Evolutionary conservation across 2,888 invertebrate species (phyloP).

Genomic region (Cotesia congregata): DNA sequence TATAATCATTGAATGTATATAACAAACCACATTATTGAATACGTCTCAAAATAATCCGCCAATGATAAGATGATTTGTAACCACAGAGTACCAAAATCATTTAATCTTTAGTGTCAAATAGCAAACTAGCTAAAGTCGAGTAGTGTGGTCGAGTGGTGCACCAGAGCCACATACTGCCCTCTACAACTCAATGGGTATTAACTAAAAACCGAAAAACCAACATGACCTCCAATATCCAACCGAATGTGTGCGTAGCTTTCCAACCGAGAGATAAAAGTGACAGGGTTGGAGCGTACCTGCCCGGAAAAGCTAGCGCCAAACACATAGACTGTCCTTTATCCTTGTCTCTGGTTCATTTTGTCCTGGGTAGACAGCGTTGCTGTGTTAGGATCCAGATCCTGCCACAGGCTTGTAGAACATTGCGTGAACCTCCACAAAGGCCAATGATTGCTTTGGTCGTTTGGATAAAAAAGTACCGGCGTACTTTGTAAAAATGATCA

Average conservation of each 20-base stretch:
- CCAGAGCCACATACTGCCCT: slow-evolving; percentile 27
- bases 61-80: slow-evolving; percentile 1
- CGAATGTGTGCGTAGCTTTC: slow-evolving; percentile 34
- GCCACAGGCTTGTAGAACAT: slow-evolving; percentile 13
- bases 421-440: slow-evolving; percentile 7
- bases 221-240: slow-evolving; percentile 23
- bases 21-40: too few species aligned
- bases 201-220: slow-evolving; percentile 63
- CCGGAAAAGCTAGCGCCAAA: slow-evolving; percentile 53
- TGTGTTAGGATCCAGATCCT: not conserved
- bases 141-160: slow-evolving; percentile 34
- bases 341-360: too few species aligned
- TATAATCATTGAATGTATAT: too few species aligned
- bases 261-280: slow-evolving; percentile 47
- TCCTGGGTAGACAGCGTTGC: slow-evolving; percentile 7
- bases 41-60: too few species aligned
- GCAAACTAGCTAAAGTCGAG: slow-evolving; percentile 17
- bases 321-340: not conserved
- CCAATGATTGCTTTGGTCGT: not conserved
- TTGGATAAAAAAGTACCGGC: not conserved
- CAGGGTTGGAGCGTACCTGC: slow-evolving; percentile 54
- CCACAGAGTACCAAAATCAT: not conserved
- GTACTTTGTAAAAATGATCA: not conserved
- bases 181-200: slow-evolving; percentile 58
- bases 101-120: slow-evolving; percentile 4